phyloP scores from a whole-genome alignment of 2,797 vertebrate genomes.

The Zenarchopterus dispar region DNA sequence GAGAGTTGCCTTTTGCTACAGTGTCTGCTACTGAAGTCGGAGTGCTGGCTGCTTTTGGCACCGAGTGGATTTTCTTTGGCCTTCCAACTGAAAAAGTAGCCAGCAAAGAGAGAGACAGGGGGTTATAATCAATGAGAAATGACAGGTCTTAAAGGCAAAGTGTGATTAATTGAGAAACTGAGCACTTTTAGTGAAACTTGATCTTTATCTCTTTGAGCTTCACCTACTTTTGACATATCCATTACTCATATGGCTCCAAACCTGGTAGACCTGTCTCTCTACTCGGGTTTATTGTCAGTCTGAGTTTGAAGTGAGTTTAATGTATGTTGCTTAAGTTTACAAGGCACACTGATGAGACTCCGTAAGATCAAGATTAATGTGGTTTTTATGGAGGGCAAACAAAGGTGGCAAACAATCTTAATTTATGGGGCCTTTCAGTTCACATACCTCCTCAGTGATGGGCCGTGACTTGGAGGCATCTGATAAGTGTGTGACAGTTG shows the following conservation, averaged over 20 bases:
- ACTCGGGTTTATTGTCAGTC: slow-evolving; percentile 27
- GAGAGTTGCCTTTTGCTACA: slow-evolving; percentile 74
- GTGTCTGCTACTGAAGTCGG: slow-evolving; percentile 52
- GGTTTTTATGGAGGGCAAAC: slow-evolving; percentile 21
- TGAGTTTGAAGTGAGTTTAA: slow-evolving; percentile 40
- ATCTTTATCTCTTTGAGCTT: slow-evolving; percentile 60
- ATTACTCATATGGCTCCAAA: slow-evolving; percentile 60
- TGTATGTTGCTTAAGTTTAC: slow-evolving; percentile 29
- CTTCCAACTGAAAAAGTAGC: slow-evolving; percentile 83
- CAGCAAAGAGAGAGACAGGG: slow-evolving; percentile 3
- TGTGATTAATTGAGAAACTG: slow-evolving; percentile 56
- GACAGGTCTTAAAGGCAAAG: slow-evolving; percentile 31
- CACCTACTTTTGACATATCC: slow-evolving; percentile 50
- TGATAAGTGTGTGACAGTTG: slow-evolving; percentile 40
- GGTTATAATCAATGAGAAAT: slow-evolving; percentile 45
- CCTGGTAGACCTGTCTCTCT: slow-evolving; percentile 64
- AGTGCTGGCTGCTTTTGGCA: slow-evolving; percentile 72
- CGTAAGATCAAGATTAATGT: slow-evolving; percentile 55
- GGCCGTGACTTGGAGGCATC: slow-evolving; percentile 23
- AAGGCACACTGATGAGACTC: slow-evolving; percentile 33
- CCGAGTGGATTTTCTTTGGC: slow-evolving; percentile 82
- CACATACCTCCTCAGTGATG: slow-evolving; percentile 2
- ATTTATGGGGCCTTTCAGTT: slow-evolving; percentile 20
- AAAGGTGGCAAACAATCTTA: slow-evolving; percentile 34
- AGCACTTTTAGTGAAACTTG: slow-evolving; percentile 49